Base-by-base conservation (phyloP, 1,140 invertebrate genomes). In the Orchesella cincta region DNA sequence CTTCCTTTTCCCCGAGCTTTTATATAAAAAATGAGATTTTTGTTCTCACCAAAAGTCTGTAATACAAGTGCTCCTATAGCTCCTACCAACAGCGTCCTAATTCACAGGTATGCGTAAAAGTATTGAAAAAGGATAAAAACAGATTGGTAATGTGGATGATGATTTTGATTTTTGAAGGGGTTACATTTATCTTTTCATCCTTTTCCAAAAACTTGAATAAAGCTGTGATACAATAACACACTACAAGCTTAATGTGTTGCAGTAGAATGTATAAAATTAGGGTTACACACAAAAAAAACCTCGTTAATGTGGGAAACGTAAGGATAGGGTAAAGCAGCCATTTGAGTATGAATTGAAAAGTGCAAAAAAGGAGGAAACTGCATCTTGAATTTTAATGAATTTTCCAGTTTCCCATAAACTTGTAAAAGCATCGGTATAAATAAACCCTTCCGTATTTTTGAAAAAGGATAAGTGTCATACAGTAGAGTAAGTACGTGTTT, bases 1-100 rank as follows among this genome's bases (percentile, higher is more conserved):
- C 78, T 79, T 79, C 78, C 78, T 79, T 62, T 36, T 28, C 28
- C 51, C 23, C 14, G 23, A n/a, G 29, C 33, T 67, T 67, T 67
- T 33, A 33, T 67, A 67, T 14, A 29, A 67, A 67, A 67, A 67
- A 67, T 18, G n/a, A 67, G 12, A 67, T 3, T 67, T 46, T 29
- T 67, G 31, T 67, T 67, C 62, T 67, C 62, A 67, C 52, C 52
- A n/a, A 57, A 14, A 14, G 29, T 23, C 5, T 67, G 1, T 31
- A 12, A 31, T 31, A 67, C 62, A 67, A 67, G 62, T 67, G 62
- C 62, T 67, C 31, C 31, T 46, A n/a, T n/a, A n/a, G n/a, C n/a
- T n/a, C 39, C 20, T 46, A 12, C 20, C 8, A 46, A 46, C 8
- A 46, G 20, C 20, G 8, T 46, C 39, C 31, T 5, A 67, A 67